phyloP scores from a whole-genome alignment of 2,113 vertebrate species.

The Trachemys scripta region DNA sequence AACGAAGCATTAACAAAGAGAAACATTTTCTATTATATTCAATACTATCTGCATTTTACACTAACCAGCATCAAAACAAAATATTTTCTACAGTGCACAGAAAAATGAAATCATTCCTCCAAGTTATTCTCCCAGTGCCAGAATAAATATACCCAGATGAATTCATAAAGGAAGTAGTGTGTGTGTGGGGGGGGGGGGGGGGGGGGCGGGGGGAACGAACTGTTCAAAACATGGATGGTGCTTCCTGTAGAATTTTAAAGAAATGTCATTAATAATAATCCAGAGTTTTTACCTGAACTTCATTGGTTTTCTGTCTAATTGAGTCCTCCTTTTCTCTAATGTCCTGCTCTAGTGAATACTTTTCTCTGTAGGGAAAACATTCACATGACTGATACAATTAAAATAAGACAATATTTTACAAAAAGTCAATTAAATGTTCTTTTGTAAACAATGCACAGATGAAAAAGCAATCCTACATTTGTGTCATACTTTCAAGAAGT shows the following conservation, averaged over 20 bases:
- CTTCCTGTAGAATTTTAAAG: background rate
- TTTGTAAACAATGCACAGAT: background rate
- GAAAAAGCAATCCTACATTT: background rate
- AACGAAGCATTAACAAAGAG: background rate
- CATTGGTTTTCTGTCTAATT: slow-evolving; percentile 91
- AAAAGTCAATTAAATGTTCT: background rate
- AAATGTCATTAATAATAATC: background rate
- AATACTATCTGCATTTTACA: rapidly evolving
- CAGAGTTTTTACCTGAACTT: slow-evolving; percentile 90
- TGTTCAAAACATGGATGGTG: background rate
- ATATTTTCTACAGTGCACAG: background rate
- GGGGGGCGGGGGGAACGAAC: background rate
- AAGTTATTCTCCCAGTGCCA: background rate
- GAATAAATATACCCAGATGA: background rate
- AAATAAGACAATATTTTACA: background rate
- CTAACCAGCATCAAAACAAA: background rate
- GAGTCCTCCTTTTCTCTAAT: slow-evolving; percentile 95
- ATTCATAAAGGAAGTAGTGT: background rate
- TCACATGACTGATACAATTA: background rate
- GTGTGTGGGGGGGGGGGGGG: rapidly evolving
- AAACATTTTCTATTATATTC: background rate
- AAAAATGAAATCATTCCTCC: background rate
- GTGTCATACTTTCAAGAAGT: background rate
- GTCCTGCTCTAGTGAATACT: slow-evolving; percentile 94
- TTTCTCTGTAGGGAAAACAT: slow-evolving; percentile 84